A percentile compares a stretch with the other conserved stretches of the same genome.
These are phyloP conservation scores for Philaethria dido DNA, from an alignment of 2,888 invertebrate species.

Conservation along the genomic window DNA sequence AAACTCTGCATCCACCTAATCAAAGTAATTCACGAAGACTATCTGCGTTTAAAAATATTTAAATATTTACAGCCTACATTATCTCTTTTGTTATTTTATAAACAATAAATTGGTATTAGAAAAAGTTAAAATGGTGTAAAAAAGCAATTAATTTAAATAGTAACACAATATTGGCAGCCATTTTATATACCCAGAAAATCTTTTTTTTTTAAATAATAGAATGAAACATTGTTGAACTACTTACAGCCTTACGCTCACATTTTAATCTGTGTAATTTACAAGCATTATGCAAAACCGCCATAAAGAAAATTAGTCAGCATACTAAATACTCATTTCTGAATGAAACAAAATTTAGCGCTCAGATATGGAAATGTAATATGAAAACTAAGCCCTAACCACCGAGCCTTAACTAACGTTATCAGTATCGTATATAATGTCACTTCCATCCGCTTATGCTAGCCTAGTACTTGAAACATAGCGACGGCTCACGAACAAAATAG, in stretches of 20 bases:
- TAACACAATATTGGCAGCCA: neutral
- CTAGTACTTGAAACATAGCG: conserved; percentile 73
- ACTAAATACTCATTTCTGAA: neutral
- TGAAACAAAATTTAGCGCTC: conserved; percentile 12
- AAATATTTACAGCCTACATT: neutral
- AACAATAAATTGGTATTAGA: neutral
- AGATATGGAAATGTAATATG: conserved; percentile 16
- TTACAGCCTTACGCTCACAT: neutral
- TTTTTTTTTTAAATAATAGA: neutral
- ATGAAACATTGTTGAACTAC: neutral
- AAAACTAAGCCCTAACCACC: conserved; percentile 19
- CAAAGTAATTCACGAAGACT: conserved; percentile 50
- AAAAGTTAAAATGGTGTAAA: neutral
- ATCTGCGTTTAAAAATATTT: conserved; percentile 29
- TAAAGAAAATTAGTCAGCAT: neutral
- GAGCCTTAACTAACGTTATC: conserved; percentile 19
- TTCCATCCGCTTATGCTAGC: conserved; percentile 55
- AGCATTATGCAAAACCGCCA: neutral
- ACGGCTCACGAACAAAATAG: conserved; percentile 74
- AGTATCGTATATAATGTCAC: conserved; percentile 35
- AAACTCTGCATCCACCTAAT: conserved; percentile 78
- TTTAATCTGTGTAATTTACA: neutral
- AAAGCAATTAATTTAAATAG: neutral
- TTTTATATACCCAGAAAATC: neutral
- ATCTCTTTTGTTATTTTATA: neutral